phyloP scores from a whole-genome alignment of 2,797 vertebrate genomes.

The Pitangus sulphuratus region DNA sequence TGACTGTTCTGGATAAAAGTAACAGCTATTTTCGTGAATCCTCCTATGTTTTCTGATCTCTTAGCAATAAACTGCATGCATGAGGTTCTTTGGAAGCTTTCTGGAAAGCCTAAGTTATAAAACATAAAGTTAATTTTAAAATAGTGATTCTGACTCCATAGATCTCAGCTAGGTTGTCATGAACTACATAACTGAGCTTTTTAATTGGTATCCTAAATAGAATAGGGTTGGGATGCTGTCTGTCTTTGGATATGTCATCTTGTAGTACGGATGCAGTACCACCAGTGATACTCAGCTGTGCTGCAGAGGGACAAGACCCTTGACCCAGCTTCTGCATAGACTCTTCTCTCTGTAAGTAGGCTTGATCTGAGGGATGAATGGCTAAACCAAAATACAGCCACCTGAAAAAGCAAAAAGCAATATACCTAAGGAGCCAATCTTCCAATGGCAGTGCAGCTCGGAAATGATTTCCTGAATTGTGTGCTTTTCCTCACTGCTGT shows the following conservation, averaged over 20 bases:
- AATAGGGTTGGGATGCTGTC: not conserved
- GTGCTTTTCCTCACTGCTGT: not conserved
- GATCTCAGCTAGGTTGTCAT: not conserved
- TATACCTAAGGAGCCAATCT: not conserved
- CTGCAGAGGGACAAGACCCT: not conserved
- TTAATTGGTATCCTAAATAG: not conserved
- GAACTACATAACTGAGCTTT: not conserved
- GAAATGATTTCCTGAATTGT: not conserved
- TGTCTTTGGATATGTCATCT: not conserved
- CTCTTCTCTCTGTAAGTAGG: not conserved
- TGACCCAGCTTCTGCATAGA: not conserved
- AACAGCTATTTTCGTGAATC: not conserved
- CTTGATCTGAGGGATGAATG: not conserved
- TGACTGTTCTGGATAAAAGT: not conserved
- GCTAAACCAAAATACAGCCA: not conserved
- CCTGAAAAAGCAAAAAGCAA: not conserved
- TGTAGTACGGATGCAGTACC: accelerated
- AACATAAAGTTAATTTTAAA: not conserved
- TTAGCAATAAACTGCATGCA: not conserved
- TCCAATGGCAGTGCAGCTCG: not conserved
- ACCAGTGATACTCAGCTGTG: not conserved
- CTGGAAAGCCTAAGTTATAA: not conserved
- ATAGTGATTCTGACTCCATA: not conserved
- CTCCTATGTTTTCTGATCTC: not conserved
- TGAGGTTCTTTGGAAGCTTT: not conserved